Percentiles rank a stretch among this genome's conserved stretches.
Conservation (phyloP, 2,888 invertebrate species). For the Pachydiplax longipennis region DNA sequence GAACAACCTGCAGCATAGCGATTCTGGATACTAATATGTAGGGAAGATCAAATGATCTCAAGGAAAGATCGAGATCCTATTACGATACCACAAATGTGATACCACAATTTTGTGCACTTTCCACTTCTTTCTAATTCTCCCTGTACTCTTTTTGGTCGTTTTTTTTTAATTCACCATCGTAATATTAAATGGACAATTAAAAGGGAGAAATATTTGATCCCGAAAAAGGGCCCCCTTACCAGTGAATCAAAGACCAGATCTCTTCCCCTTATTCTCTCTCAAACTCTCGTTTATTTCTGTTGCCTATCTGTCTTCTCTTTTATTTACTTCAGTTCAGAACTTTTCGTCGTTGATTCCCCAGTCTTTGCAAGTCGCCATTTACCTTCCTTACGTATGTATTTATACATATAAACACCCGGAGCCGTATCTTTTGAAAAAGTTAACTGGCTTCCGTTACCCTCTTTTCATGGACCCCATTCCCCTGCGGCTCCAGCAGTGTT, state of each 20-base stretch:
- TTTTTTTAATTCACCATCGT: background rate
- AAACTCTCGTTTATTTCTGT: background rate
- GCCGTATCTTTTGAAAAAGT: background rate
- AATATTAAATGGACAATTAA: background rate
- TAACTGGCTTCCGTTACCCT: background rate
- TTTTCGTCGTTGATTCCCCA: background rate
- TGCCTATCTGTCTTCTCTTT: background rate
- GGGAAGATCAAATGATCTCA: background rate
- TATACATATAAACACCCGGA: background rate
- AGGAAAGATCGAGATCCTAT: background rate
- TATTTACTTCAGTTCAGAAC: background rate
- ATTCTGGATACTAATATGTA: background rate
- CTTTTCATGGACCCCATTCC: background rate
- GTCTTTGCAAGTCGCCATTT: background rate
- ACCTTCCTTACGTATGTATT: background rate
- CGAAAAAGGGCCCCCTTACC: background rate
- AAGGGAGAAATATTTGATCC: background rate
- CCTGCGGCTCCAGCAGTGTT: background rate
- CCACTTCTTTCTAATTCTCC: background rate
- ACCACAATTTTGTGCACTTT: background rate
- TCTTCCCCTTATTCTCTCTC: background rate
- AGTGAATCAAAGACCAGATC: background rate
- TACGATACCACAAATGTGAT: background rate
- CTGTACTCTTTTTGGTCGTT: background rate
- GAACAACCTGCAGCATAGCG: background rate